Percentiles rank a stretch among this genome's conserved stretches.
Evolutionary conservation across 2,113 vertebrate species (phyloP).

Genomic region (Catharus minimus): DNA sequence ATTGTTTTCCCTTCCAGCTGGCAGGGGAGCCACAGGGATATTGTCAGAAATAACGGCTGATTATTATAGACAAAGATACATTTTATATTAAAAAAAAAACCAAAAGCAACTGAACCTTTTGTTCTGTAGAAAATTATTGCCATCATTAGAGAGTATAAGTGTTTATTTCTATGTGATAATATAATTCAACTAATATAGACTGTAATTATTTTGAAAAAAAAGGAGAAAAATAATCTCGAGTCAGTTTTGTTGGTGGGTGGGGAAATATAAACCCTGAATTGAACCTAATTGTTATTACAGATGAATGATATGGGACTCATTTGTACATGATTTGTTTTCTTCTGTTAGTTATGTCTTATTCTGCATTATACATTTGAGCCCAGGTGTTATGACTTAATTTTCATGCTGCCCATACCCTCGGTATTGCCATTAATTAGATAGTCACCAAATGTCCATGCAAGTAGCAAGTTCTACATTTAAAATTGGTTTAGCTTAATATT

Average conservation of each 20-base stretch:
- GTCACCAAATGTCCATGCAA: background rate
- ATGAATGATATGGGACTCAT: slow-evolving; percentile 63
- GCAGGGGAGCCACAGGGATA: background rate
- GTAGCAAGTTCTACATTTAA: background rate
- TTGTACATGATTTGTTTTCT: slow-evolving; percentile 46
- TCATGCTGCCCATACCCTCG: background rate
- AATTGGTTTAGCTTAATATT: background rate
- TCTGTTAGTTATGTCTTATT: slow-evolving; percentile 39
- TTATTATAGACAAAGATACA: slow-evolving; percentile 48
- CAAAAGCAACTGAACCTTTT: slow-evolving; percentile 31
- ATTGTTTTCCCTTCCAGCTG: slow-evolving; percentile 48
- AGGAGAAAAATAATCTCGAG: slow-evolving; percentile 37
- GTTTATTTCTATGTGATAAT: slow-evolving; percentile 27
- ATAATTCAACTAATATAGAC: slow-evolving; percentile 44
- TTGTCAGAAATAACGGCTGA: slow-evolving; percentile 49
- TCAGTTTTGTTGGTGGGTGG: slow-evolving; percentile 47
- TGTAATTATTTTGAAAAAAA: slow-evolving; percentile 46
- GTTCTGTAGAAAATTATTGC: slow-evolving; percentile 32
- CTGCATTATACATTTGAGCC: background rate
- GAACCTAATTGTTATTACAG: slow-evolving; percentile 64
- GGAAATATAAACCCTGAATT: slow-evolving; percentile 61
- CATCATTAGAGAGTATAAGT: slow-evolving; percentile 17
- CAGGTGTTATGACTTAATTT: slow-evolving; percentile 49
- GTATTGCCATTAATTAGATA: background rate
- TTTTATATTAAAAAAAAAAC: background rate